A percentile compares a stretch with the other conserved stretches of the same genome.
Evolutionary conservation across 1,140 invertebrate species (phyloP).

Genomic region (Portunus trituberculatus): DNA sequence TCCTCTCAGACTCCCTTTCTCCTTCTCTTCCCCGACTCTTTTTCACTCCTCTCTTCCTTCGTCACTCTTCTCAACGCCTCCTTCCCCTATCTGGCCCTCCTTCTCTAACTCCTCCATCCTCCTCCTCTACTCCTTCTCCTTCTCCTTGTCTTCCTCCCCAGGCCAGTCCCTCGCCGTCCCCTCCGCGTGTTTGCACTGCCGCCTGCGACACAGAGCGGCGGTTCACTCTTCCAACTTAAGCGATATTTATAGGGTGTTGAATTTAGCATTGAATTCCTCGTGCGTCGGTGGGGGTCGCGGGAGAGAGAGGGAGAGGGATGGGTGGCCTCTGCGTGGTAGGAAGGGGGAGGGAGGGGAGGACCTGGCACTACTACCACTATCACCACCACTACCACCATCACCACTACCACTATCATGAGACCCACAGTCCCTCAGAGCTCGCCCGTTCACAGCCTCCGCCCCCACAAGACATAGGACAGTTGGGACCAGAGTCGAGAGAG

Average conservation of each 20-base stretch:
- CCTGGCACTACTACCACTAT: too few relatives aligned
- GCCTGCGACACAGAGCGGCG: constrained; percentile 37
- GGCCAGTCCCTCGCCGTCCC: not conserved
- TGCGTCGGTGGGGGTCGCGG: constrained; percentile 1
- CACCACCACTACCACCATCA: too few relatives aligned
- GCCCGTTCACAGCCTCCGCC: too few relatives aligned
- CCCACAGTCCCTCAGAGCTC: too few relatives aligned
- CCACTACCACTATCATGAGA: too few relatives aligned
- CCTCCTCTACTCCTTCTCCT: not conserved
- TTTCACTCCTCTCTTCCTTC: not conserved
- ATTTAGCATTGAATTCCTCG: constrained; percentile 54
- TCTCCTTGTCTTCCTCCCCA: not conserved
- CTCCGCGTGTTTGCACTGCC: constrained; percentile 48
- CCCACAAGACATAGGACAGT: too few relatives aligned
- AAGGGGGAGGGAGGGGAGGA: not conserved
- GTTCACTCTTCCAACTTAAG: constrained; percentile 39
- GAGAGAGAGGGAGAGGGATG: not conserved
- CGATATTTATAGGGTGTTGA: constrained; percentile 64
- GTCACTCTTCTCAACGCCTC: not conserved
- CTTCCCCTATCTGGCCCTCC: not conserved
- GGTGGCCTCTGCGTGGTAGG: not conserved
- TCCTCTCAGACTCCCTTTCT: constrained; percentile 21
- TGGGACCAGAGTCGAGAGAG: too few relatives aligned
- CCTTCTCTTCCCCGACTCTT: not conserved
- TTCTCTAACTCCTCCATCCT: not conserved